A percentile compares a stretch with the other conserved stretches of the same genome.
phyloP scores from a whole-genome alignment of 2,888 invertebrate species.

The Drosophila paranaensis region DNA sequence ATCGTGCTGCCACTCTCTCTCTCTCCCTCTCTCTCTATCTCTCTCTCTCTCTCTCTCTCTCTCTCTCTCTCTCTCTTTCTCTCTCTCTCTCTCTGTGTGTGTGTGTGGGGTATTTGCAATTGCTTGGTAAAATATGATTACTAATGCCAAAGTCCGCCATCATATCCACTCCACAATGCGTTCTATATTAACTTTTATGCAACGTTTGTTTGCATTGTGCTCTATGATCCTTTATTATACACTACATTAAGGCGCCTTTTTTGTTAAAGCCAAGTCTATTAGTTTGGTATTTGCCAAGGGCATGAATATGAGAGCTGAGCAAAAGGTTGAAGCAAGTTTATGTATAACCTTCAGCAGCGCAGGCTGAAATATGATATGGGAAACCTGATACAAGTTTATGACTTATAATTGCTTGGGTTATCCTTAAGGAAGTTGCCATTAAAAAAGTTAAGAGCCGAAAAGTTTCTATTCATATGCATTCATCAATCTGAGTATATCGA shows the following conservation, averaged over 20 bases:
- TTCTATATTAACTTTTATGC: conserved; percentile 63
- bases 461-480: background rate
- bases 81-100: conserved; percentile 4
- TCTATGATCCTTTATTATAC: conserved; percentile 39
- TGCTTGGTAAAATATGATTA: conserved; percentile 78
- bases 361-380: background rate
- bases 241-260: conserved; percentile 23
- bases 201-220: conserved; percentile 55
- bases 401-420: background rate
- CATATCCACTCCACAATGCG: conserved; percentile 54
- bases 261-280: conserved; percentile 21
- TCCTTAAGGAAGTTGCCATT: background rate
- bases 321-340: too few relatives aligned
- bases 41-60: too few relatives aligned
- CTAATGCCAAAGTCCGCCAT: conserved; percentile 69
- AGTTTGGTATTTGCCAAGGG: background rate
- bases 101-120: conserved; percentile 61
- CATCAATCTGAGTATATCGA: background rate
- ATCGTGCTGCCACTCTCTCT: conserved; percentile 28
- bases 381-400: background rate
- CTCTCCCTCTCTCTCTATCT: background rate
- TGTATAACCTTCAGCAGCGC: background rate
- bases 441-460: background rate
- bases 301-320: too few relatives aligned
- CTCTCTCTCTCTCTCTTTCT: background rate